A percentile compares a stretch with the other conserved stretches of the same genome.
Evolutionary conservation across 1,140 invertebrate species (phyloP).

Genomic region (Chironomus tepperi): DNA sequence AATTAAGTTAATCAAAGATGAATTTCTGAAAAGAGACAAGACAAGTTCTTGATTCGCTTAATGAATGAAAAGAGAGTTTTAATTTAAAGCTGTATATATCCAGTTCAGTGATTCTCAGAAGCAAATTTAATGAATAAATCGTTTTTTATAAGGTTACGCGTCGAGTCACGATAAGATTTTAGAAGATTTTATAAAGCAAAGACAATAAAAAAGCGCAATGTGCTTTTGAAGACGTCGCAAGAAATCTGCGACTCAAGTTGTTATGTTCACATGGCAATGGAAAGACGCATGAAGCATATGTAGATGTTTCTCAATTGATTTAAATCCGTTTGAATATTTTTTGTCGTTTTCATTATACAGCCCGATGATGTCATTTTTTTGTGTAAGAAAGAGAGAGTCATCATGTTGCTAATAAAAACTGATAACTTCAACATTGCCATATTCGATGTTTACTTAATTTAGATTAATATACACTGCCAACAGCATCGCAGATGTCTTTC

Average conservation of each 20-base stretch:
- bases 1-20: slow-evolving; percentile 14
- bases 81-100: not conserved
- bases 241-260: not conserved
- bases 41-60: slow-evolving; percentile 15
- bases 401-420: slow-evolving; percentile 20
- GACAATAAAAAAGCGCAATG: too few relatives aligned
- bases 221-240: not conserved
- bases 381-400: not conserved
- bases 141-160: slow-evolving; percentile 1
- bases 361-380: slow-evolving; percentile 9
- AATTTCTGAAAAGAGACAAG: not conserved
- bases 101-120: not conserved
- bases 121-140: slow-evolving; percentile 5
- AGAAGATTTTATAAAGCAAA: too few relatives aligned
- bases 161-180: not conserved
- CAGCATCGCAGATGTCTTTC: slow-evolving; percentile 13
- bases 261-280: not conserved
- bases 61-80: slow-evolving; percentile 4
- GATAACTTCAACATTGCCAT: slow-evolving; percentile 20
- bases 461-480: slow-evolving; percentile 15
- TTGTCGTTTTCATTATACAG: not conserved
- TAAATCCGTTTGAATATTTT: slow-evolving; percentile 19
- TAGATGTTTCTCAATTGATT: slow-evolving; percentile 21
- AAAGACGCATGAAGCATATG: slow-evolving; percentile 3
- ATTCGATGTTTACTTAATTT: slow-evolving; percentile 4